Percentiles rank a stretch among this genome's conserved stretches.
Evolutionary conservation across 2,113 vertebrate species (phyloP).

Genomic region (Pterophyllum scalare): DNA sequence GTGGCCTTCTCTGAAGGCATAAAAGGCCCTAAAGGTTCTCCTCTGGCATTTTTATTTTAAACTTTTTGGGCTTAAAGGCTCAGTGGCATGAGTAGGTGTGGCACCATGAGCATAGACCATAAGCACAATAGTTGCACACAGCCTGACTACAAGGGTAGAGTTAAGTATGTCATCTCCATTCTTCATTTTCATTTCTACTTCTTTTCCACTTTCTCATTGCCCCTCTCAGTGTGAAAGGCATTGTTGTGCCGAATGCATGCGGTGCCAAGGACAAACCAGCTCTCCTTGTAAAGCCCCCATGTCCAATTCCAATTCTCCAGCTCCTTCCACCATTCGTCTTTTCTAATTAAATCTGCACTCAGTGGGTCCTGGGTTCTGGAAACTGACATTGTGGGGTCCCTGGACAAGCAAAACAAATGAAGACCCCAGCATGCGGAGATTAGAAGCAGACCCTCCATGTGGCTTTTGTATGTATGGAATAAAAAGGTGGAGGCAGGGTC

Average conservation of each 20-base stretch:
- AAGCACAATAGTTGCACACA: slow-evolving; percentile 38
- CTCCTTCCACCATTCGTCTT: slow-evolving; percentile 75
- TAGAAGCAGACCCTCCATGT: slow-evolving; percentile 81
- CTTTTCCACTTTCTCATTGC: slow-evolving; percentile 68
- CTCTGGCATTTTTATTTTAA: background rate
- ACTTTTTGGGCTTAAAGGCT: background rate
- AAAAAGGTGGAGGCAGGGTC: slow-evolving; percentile 16
- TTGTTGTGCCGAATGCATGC: slow-evolving; percentile 61
- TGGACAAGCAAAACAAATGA: slow-evolving; percentile 83
- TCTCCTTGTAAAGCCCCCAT: slow-evolving; percentile 69
- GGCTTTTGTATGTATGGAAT: slow-evolving; percentile 67
- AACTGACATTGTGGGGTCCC: slow-evolving; percentile 75
- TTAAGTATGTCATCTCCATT: slow-evolving; percentile 73
- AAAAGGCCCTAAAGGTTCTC: background rate
- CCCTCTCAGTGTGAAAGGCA: slow-evolving; percentile 65
- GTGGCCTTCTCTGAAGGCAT: background rate
- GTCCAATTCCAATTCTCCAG: slow-evolving; percentile 80
- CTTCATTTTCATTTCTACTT: slow-evolving; percentile 48
- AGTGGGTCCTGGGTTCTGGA: slow-evolving; percentile 75
- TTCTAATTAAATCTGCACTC: slow-evolving; percentile 83
- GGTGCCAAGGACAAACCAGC: slow-evolving; percentile 65
- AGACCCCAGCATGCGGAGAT: slow-evolving; percentile 79
- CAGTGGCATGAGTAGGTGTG: slow-evolving; percentile 32
- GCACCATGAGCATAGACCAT: slow-evolving; percentile 21
- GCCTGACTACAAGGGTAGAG: slow-evolving; percentile 55